Conservation (phyloP, 2,888 invertebrate genomes). For the Perizoma affinitatum region DNA sequence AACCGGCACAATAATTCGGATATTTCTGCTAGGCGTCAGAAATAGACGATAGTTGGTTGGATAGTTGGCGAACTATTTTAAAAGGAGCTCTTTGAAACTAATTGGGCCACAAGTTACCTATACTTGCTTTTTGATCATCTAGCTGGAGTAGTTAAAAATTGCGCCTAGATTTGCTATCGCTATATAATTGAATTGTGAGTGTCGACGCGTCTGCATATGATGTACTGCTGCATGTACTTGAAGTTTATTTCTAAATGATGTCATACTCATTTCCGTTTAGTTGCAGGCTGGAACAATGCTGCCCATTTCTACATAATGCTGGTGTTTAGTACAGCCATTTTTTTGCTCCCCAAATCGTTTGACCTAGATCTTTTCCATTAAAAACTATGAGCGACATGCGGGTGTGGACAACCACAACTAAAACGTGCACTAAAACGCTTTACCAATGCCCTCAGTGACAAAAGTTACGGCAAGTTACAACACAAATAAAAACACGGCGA, state of each 20-base stretch:
- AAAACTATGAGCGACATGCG: slow-evolving; percentile 31
- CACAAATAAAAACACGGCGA: slow-evolving; percentile 51
- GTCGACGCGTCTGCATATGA: too few species aligned
- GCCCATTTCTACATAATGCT: background rate
- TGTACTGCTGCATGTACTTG: slow-evolving; percentile 1
- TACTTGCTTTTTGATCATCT: too few species aligned
- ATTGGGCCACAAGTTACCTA: too few species aligned
- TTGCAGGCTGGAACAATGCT: background rate
- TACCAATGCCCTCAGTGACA: slow-evolving; percentile 36
- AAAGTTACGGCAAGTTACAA: slow-evolving; percentile 48
- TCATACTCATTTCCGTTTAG: slow-evolving; percentile 8
- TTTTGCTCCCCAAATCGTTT: slow-evolving; percentile 4
- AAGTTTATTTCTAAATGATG: slow-evolving; percentile 6
- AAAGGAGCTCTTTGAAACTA: too few species aligned
- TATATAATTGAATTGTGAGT: too few species aligned
- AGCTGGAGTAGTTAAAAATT: too few species aligned
- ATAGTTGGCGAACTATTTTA: too few species aligned
- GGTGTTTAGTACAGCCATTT: slow-evolving; percentile 2
- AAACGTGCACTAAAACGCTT: slow-evolving; percentile 30
- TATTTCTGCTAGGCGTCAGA: too few species aligned
- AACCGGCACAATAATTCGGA: too few species aligned
- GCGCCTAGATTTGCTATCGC: too few species aligned
- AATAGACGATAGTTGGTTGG: too few species aligned
- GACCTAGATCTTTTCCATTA: slow-evolving; percentile 8
- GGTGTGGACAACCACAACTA: slow-evolving; percentile 28